Percentiles rank a stretch among this genome's conserved stretches.
Evolutionary conservation across 2,797 vertebrate species (phyloP).

Genomic region (Florisuga fusca): DNA sequence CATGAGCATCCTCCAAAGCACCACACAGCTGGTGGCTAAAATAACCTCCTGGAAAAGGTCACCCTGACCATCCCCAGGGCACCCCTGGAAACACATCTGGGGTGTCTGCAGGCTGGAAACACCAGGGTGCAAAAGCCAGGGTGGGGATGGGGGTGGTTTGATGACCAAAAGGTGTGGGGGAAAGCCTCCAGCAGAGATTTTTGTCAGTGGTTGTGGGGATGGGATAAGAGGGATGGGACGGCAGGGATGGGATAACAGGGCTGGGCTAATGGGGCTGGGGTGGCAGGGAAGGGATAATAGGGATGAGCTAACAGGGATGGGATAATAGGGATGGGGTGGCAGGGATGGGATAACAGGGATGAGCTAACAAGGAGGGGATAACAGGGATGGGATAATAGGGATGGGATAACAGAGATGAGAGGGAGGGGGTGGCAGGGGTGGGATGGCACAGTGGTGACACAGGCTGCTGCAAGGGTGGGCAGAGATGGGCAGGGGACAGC

Average conservation of each 20-base stretch:
- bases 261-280: not conserved
- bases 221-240: not conserved
- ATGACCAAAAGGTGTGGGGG: not conserved
- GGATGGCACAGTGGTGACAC: not conserved
- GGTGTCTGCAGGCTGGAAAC: rapidly evolving
- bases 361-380: not conserved
- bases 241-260: not conserved
- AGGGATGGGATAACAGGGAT: not conserved
- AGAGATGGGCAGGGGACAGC: not conserved
- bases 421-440: not conserved
- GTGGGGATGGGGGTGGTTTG: too few species aligned
- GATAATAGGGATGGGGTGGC: too few species aligned
- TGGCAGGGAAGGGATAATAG: not conserved
- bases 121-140: not conserved
- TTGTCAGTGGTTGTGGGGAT: rapidly evolving
- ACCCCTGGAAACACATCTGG: rapidly evolving
- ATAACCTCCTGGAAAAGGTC: not conserved
- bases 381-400: rapidly evolving
- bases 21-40: not conserved
- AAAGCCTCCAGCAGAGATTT: rapidly evolving
- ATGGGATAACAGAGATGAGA: not conserved
- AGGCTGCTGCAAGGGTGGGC: not conserved
- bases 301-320: not conserved
- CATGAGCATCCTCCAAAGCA: not conserved
- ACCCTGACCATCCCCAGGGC: not conserved